A percentile compares a stretch with the other conserved stretches of the same genome.
Conservation (phyloP, 2,888 invertebrate species). For the Epinotia ramella region DNA sequence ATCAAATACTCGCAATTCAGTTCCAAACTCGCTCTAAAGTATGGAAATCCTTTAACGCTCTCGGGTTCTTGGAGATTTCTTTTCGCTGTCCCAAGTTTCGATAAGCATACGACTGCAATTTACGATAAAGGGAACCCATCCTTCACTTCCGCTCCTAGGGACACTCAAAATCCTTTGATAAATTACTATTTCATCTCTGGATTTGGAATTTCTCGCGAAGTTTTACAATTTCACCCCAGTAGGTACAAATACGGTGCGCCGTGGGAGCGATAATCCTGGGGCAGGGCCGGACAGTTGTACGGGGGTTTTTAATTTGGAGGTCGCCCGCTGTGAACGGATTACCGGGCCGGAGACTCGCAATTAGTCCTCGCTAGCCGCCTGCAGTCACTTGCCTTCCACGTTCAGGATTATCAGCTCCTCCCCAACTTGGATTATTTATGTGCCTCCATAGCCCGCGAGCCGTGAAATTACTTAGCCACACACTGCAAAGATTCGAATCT, state of each 20-base stretch:
- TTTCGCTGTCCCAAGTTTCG: slow-evolving; percentile 56
- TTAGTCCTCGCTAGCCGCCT: slow-evolving; percentile 68
- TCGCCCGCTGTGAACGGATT: slow-evolving; percentile 83
- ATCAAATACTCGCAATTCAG: slow-evolving; percentile 25
- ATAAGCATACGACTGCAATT: slow-evolving; percentile 67
- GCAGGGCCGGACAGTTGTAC: slow-evolving; percentile 67
- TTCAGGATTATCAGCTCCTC: slow-evolving; percentile 61
- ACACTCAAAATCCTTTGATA: slow-evolving; percentile 82
- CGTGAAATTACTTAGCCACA: slow-evolving; percentile 41
- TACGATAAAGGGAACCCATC: slow-evolving; percentile 73
- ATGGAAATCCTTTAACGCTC: slow-evolving; percentile 44
- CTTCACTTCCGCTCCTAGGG: slow-evolving; percentile 73
- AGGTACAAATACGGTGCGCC: slow-evolving; percentile 43
- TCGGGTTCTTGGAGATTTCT: slow-evolving; percentile 48
- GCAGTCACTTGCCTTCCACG: slow-evolving; percentile 57
- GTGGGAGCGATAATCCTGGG: slow-evolving; percentile 65
- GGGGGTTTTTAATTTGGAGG: slow-evolving; percentile 82
- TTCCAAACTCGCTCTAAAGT: slow-evolving; percentile 38
- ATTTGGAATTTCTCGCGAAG: slow-evolving; percentile 73
- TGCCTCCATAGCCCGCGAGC: slow-evolving; percentile 29
- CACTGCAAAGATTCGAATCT: slow-evolving; percentile 39
- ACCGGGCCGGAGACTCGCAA: slow-evolving; percentile 75
- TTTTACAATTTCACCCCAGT: slow-evolving; percentile 70
- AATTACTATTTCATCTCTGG: slow-evolving; percentile 83
- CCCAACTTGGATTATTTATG: slow-evolving; percentile 51